Conservation (phyloP, 2,888 invertebrate genomes). For the Xestobium rufovillosum region DNA sequence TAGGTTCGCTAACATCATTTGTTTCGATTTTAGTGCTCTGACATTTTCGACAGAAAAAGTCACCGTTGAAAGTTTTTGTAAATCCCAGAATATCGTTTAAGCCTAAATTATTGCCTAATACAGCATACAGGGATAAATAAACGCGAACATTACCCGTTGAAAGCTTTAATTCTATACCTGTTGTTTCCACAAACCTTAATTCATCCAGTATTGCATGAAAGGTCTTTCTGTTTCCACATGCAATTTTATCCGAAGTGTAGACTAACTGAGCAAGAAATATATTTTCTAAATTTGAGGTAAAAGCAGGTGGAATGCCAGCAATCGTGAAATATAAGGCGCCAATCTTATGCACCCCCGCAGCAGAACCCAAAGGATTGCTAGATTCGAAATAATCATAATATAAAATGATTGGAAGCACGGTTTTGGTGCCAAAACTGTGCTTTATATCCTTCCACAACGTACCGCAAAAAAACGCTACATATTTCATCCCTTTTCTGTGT, state of each 20-base stretch:
- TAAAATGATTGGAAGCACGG: not conserved
- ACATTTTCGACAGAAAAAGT: not conserved
- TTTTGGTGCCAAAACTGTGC: not conserved
- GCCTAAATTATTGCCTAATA: conserved; percentile 1
- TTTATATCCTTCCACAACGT: conserved; percentile 1
- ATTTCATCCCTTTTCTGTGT: not conserved
- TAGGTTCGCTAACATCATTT: no score
- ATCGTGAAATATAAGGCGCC: conserved; percentile 2
- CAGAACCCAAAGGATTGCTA: not conserved
- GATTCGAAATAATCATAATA: conserved; percentile 1
- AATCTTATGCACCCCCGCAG: conserved; percentile 1
- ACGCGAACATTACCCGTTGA: not conserved
- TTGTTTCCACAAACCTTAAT: not conserved
- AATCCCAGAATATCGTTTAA: conserved; percentile 1
- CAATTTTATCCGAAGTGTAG: not conserved
- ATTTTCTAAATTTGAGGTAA: conserved; percentile 1
- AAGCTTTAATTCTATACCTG: not conserved
- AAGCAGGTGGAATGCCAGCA: conserved; percentile 1
- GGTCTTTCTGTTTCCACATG: conserved; percentile 1
- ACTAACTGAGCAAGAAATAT: conserved; percentile 1
- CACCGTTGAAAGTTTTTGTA: conserved; percentile 3
- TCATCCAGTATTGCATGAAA: not conserved
- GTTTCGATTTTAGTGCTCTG: not conserved
- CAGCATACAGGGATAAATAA: not conserved
- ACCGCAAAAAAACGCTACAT: not conserved